Evolutionary conservation across 2,113 vertebrate genomes (phyloP), one percentile per base, ranked within the genome.

Genomic region (Phyllopteryx taeniolatus): DNA sequence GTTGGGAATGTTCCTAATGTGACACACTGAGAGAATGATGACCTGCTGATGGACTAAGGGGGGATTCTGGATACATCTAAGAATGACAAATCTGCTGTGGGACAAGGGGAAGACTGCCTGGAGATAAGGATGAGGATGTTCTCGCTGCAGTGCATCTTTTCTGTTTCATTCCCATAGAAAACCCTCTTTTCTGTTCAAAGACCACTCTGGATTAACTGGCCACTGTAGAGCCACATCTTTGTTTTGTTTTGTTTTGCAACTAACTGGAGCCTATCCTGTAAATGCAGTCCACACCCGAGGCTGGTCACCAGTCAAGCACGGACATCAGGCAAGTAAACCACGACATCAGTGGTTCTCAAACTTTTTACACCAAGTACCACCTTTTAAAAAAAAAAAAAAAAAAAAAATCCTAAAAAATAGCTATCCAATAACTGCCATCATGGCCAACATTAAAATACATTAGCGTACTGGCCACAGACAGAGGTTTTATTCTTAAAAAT

Each of bases 31-130:
- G 2, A 77, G 27, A 64, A 61, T 22, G 47, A 22, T 56, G 10
- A 46, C 31, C 63, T 68, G 46, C n/a, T 69, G 70, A 64, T 72
- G 57, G 46, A 70, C 22, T 60, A 56, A 68, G 39, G 69, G 33
- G 53, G 49, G 68, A 27, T 65, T 47, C 53, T 14, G 31, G 51
- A 47, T 17, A 22, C 67, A 20, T n/a, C 46, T 3, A 9, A 6
- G 7, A 33, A 10, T 68, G 20, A 33, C 11, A 10, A 4, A 43
- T 27, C 61, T 73, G 62, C 71, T 62, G 39, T 60, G 33, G 66
- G 56, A 68, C 27, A 47, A 74, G 20, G 5, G 59, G 31, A 47
- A 20, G 15, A 61, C 12, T 35, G 59, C 59, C 6, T 4, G 15
- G 31, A 31, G 49, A 19, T 53, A 12, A 19, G 15, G 49, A 19